phyloP scores from a whole-genome alignment of 2,888 invertebrate species.

The Dermolepida albohirtum region DNA sequence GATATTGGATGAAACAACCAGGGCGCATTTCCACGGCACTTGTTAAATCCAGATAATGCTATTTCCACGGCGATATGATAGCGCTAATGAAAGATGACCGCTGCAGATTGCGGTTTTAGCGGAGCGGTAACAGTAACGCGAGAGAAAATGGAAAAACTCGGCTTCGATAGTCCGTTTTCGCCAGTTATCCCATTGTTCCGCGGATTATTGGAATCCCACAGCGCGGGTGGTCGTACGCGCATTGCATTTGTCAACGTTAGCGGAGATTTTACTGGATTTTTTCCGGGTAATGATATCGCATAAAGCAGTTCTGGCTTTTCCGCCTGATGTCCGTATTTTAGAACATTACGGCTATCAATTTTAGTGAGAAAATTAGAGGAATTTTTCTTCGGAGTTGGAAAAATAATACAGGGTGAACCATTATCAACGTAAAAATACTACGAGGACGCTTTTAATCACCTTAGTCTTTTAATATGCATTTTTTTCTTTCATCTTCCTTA shows the following conservation, averaged over 20 bases:
- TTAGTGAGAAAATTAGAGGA: background rate
- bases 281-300: slow-evolving; percentile 35
- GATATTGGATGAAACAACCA: slow-evolving; percentile 2
- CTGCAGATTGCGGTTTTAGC: slow-evolving; percentile 60
- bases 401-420: no score
- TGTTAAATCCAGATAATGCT: slow-evolving; percentile 43
- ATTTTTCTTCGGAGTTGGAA: background rate
- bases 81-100: slow-evolving; percentile 60
- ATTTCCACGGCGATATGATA: slow-evolving; percentile 41
- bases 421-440: no score
- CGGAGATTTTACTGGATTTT: slow-evolving; percentile 41
- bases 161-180: slow-evolving; percentile 60
- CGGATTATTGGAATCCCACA: slow-evolving; percentile 58
- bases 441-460: no score
- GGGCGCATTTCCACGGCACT: slow-evolving; percentile 17
- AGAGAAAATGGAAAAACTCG: slow-evolving; percentile 58
- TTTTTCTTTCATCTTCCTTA: no score
- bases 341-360: slow-evolving; percentile 30
- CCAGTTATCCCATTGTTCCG: slow-evolving; percentile 60
- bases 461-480: no score
- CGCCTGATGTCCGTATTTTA: slow-evolving; percentile 32
- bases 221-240: slow-evolving; percentile 49
- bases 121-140: slow-evolving; percentile 49
- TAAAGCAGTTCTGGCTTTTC: slow-evolving; percentile 19
- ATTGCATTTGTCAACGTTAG: slow-evolving; percentile 54